phyloP scores from a whole-genome alignment of 2,797 vertebrate genomes.

The Natrix natrix region DNA sequence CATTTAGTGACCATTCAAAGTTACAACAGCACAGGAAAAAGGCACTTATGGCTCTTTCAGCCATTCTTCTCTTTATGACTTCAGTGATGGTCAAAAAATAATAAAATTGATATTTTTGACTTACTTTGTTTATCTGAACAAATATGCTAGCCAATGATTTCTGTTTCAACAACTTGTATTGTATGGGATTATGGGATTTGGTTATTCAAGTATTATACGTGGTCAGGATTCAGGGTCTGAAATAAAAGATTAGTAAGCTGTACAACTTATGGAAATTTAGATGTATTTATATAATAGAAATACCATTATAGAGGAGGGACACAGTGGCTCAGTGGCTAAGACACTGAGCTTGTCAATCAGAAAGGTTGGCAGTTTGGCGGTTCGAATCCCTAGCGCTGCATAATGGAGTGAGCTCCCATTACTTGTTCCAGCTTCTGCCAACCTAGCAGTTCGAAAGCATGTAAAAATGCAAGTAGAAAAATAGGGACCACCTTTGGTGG shows the following conservation, averaged over 20 bases:
- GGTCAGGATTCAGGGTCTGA: not conserved
- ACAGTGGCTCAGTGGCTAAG: no score
- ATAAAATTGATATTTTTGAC: not conserved
- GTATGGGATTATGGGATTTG: not conserved
- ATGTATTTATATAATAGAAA: not conserved
- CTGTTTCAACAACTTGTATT: not conserved
- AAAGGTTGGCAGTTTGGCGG: no score
- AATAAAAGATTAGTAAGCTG: not conserved
- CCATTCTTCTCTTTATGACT: not conserved
- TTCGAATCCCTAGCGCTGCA: no score
- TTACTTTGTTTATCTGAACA: not conserved
- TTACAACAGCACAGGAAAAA: no score
- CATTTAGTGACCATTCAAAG: no score
- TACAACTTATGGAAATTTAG: not conserved
- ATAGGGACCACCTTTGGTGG: no score
- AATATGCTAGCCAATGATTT: not conserved
- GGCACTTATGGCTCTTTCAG: not conserved
- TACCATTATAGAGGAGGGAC: no score
- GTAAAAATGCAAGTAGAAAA: no score
- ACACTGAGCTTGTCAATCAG: no score
- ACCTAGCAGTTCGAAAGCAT: no score
- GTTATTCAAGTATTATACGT: not conserved
- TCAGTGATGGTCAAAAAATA: not conserved
- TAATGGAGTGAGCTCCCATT: no score
- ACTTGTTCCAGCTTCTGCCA: no score